Evolutionary conservation across 2,113 vertebrate genomes (phyloP), one percentile per base, ranked within the genome.

Genomic region (Protomyctophum bolini): DNA sequence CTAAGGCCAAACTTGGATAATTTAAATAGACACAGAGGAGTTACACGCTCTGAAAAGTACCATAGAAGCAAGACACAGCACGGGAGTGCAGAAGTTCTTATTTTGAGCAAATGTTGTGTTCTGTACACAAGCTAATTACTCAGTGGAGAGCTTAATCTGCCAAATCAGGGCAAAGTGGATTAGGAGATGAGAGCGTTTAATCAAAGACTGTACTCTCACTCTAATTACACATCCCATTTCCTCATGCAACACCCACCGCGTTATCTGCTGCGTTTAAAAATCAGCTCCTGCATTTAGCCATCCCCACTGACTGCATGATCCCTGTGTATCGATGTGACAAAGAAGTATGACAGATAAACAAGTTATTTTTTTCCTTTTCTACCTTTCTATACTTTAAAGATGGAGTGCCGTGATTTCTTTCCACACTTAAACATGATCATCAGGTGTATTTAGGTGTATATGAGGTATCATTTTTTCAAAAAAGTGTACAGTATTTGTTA

Each of bases 131-230:
- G 73, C 86, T 90, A 89, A 91, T 90, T 90, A 88, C 83, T 83
- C 77, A 84, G 86, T 73, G 82, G 90, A 90, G 81, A 83, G 81
- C 76, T 83, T 91, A 86, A 91, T 91, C 90, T 89, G 83, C 83
- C 76, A 78, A 89, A 93, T 91, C 90, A 82, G 80, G 84, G 82
- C 81, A 92, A 92, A 93, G 89, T 92, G 90, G 90, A 92, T 93
- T 91, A 92, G 77, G 77, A 92, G 87, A 92, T 90, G 85, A 88
- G 84, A 89, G 86, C 56, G 69, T 86, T 92, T 92, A 88, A 92
- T 92, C 87, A 92, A 91, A 89, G 41, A 12, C 86, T 79, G 77
- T 84, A 87, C 81, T 82, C 85, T 75, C 74, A 47, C 65, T 85
- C 83, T 91, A 90, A 91, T 91, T 91, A 89, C 86, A 89, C 82